Base-by-base conservation (phyloP, 2,888 invertebrate species). In the Lasioglossum marginatum region DNA sequence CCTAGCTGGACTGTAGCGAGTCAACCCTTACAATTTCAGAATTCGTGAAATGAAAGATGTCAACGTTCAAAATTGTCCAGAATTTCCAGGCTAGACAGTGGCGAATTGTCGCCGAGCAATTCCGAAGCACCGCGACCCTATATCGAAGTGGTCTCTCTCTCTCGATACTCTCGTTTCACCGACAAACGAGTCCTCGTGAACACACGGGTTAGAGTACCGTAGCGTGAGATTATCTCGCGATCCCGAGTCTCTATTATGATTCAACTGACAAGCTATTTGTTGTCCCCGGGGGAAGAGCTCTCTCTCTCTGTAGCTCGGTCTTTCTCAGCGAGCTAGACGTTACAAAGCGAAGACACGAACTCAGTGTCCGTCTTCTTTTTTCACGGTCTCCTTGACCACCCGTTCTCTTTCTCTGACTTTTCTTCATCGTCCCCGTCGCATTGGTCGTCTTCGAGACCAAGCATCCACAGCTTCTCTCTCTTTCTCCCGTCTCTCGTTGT, bases 251-350 rank as follows among this genome's bases (percentile, higher is more conserved):
- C 88, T 75, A 82, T 94, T 93, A 93, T 94, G 92, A 93, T 92
- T 93, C 92, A 91, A 91, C 92, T 93, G 93, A 93, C 92, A 93
- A 92, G 92, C 93, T 91, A 93, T 93, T 94, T 93, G 92, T 93
- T 92, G 93, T 92, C 91, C 91, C 89, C 86, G 81, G 68, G 87
- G 86, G 82, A 86, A 77, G 83, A 86, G 85, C 16, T 45, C 45
- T 45, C 40, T 10, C 82, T 71, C 14, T 77, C 77, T 45, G 73
- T 74, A 71, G 31, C 82, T 66, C 57, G 77, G 60, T 84, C 79
- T 68, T 80, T 68, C 66, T 68, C 79, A 73, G 82, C 78, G 66
- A 71, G 27, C 52, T 85, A 87, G 78, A 88, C 88, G 81, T 90
- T 90, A 86, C 88, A 89, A 89, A 90, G 86, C 77, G 75, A 87